These are phyloP conservation scores for Salticus scenicus DNA, from an alignment of 2,888 invertebrate species.

Conservation along the genomic window DNA sequence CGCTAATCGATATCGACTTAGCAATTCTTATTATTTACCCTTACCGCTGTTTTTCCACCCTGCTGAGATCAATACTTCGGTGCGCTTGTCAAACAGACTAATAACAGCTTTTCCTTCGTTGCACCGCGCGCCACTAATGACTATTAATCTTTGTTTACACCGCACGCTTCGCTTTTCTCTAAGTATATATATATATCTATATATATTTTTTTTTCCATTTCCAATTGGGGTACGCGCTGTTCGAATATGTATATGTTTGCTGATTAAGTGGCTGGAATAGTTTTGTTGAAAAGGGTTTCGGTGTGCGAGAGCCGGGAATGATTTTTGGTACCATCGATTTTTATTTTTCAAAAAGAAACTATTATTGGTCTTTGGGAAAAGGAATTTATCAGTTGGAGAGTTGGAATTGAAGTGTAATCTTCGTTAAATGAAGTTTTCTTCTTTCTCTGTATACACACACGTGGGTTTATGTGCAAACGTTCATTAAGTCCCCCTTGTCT, in stretches of 20 bases:
- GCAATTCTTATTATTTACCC: constrained; percentile 25
- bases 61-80: constrained; percentile 47
- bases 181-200: neutral
- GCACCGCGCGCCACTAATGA: constrained; percentile 41
- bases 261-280: constrained; percentile 18
- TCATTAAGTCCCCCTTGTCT: no score
- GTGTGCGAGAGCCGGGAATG: constrained; percentile 11
- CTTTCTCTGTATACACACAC: no score
- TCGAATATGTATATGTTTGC: constrained; percentile 6
- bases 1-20: constrained; percentile 21
- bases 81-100: constrained; percentile 64
- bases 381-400: neutral
- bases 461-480: no score
- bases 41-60: constrained; percentile 18
- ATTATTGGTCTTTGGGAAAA: constrained; percentile 16
- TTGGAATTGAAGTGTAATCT: no score
- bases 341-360: neutral
- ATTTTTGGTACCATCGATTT: constrained; percentile 29
- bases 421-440: no score
- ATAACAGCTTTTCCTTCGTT: constrained; percentile 49
- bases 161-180: constrained; percentile 22
- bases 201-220: constrained; percentile 18
- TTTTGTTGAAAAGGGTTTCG: neutral
- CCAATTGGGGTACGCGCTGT: neutral
- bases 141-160: constrained; percentile 64